Evolutionary conservation across 1,140 invertebrate genomes (phyloP).

Genomic region (Pseudoatta argentina): DNA sequence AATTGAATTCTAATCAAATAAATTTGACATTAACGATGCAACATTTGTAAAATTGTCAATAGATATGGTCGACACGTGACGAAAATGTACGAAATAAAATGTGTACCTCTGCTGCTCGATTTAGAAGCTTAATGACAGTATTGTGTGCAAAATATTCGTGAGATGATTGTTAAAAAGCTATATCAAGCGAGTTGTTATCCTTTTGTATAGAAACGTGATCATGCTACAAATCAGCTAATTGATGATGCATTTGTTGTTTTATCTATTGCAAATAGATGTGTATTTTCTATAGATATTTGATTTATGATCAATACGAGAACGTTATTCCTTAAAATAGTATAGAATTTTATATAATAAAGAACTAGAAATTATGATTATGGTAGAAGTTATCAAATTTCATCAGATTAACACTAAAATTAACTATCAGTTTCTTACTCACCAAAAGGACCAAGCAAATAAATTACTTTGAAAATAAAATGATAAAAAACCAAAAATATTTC

Average conservation of each 20-base stretch:
- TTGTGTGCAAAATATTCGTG: conserved; percentile 56
- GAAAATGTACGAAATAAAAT: conserved; percentile 26
- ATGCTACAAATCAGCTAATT: conserved; percentile 11
- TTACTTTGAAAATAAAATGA: too few relatives aligned
- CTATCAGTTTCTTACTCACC: too few relatives aligned
- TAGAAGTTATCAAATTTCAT: too few relatives aligned
- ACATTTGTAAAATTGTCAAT: not conserved
- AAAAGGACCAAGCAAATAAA: too few relatives aligned
- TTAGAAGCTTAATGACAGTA: conserved; percentile 57
- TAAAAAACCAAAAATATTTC: too few relatives aligned
- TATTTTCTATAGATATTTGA: not conserved
- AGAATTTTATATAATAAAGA: not conserved
- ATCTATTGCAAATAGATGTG: not conserved
- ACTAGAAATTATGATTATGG: not conserved
- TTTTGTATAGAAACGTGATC: conserved; percentile 4
- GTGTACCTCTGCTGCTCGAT: not conserved
- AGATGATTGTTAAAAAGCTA: conserved; percentile 19
- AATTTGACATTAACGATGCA: not conserved
- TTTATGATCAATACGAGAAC: not conserved
- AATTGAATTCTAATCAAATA: not conserved
- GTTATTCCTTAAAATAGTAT: not conserved
- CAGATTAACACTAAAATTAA: too few relatives aligned
- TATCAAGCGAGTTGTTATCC: conserved; percentile 3
- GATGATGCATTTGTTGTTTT: conserved; percentile 20
- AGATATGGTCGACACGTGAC: not conserved